Evolutionary conservation across 92 coral and sea anemone species (phyloP), one percentile per base, ranked within the genome.

Genomic region (Palythoa grandiflora): DNA sequence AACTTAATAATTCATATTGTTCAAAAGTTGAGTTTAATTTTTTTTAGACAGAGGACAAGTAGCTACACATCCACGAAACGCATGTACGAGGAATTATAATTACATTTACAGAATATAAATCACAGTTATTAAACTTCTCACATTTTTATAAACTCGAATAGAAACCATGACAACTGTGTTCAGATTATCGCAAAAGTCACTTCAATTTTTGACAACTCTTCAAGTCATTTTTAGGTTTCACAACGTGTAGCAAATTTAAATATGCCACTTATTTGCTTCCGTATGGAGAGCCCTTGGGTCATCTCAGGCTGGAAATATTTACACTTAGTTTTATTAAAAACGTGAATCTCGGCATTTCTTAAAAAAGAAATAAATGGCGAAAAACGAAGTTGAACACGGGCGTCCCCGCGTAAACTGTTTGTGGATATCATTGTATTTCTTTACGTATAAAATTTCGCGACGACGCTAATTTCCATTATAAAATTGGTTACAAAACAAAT

Each of bases 101-200:
- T 14, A n/a, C 15, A 77, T 53, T 37, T 77, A 11, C 12, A 70
- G 75, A 70, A 17, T 13, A 9, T 70, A 70, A 70, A 38, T 70
- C 75, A 36, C 11, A 51, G 20, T 21, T 21, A 47, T 48, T 1
- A 48, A 10, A 75, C 17, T 28, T 39, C 1, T 60, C 16, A 52
- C 80, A 53, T 76, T 76, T 76, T 51, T 9, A 16, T 28, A 76
- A 59, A 20, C 54, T 54, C 28, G 68, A 54, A 35, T 53, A 37
- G 54, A 54, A 77, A 36, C 83, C 68, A 77, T 77, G 83, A 54
- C 83, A 77, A 77, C 83, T 77, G 53, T 77, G 53, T 53, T 53
- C 68, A 53, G 66, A 53, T 21, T 53, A 36, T 21, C 35, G 20
- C 10, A 20, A 77, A 77, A 77, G 80, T 51, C 80, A 9, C 80